Base-by-base conservation (phyloP, 2,888 invertebrate genomes). In the Rhingia rostrata region DNA sequence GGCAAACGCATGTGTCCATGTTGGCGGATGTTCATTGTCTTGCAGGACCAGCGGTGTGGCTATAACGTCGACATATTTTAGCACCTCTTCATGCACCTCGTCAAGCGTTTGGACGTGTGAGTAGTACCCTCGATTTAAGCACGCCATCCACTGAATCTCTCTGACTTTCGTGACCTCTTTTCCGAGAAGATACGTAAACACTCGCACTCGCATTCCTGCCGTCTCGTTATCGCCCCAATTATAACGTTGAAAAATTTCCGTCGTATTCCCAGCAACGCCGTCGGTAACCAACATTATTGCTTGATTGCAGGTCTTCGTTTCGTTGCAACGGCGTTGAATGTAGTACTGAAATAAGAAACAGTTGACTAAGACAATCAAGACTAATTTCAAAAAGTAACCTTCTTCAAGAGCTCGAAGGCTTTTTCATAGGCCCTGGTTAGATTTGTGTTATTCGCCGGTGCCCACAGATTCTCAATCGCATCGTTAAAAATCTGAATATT, bases 241-340 rank as follows among this genome's bases (percentile, higher is more conserved):
- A 91, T 97, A 95, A 86, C 93, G 92, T 84, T 95, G 93, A 89
- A 98, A 97, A 4, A 97, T 94, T 87, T 97, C 95, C 10, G 97
- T 96, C 86, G 96, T 93, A 90, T 97, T 97, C 60, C 96, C 95
- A 0, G 98, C 95, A 3, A 98, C 96, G 54, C 98, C 98, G 91
- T 99, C 99, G 0, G 99, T 99, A 86, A 99, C 95, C 74, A 99
- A 92, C 98, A 99, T 98, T 83, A 99, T 97, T 35, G 97, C 95
- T 91, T 98, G 98, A 92, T 99, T 99, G 90, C 99, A 99, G 72
- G 94, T 92, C 4, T 91, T 90, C 12, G 92, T 93, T 87, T 92
- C 92, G 85, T 91, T 91, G 88, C 94, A 94, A 9, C 92, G 92
- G 30, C 94, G 92, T 60, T 90, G 91, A 22, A 92, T 89, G 60